A percentile compares a stretch with the other conserved stretches of the same genome.
Conservation (phyloP, 2,797 vertebrate species). For the Mus minutoides region DNA sequence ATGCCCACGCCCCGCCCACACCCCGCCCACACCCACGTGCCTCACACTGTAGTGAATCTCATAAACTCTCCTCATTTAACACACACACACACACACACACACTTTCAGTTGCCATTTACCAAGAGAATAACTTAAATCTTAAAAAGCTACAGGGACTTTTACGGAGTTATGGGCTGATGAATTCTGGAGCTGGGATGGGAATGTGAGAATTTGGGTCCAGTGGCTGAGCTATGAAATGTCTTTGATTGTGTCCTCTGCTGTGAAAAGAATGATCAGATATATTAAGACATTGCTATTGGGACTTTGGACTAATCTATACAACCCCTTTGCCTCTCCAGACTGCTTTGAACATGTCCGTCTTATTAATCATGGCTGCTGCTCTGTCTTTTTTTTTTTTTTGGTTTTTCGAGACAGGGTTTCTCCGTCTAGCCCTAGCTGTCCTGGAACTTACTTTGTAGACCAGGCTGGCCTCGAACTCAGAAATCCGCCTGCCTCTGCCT, state of each 20-base stretch:
- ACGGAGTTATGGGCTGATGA: background rate
- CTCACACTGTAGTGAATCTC: background rate
- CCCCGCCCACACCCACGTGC: too few relatives aligned
- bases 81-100: background rate
- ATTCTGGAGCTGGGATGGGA: constrained; percentile 2
- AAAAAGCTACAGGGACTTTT: background rate
- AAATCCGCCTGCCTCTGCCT: too few relatives aligned
- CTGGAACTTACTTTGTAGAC: too few relatives aligned
- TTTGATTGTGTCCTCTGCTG: background rate
- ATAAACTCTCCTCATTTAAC: background rate
- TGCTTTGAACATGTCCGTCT: constrained; percentile 25
- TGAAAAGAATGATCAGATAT: background rate
- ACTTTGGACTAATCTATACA: background rate
- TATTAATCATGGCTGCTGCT: constrained; percentile 32
- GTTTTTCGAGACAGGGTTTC: too few relatives aligned
- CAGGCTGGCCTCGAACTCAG: too few relatives aligned
- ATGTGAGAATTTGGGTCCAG: background rate
- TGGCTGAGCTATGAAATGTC: background rate
- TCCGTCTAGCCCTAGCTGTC: too few relatives aligned
- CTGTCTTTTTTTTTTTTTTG: too few relatives aligned
- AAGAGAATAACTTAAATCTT: background rate
- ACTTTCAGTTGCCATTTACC: background rate
- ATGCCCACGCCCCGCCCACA: too few relatives aligned
- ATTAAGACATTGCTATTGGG: background rate
- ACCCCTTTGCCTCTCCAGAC: background rate